Base-by-base conservation (phyloP, 2,113 vertebrate genomes). In the Rhea pennata region DNA sequence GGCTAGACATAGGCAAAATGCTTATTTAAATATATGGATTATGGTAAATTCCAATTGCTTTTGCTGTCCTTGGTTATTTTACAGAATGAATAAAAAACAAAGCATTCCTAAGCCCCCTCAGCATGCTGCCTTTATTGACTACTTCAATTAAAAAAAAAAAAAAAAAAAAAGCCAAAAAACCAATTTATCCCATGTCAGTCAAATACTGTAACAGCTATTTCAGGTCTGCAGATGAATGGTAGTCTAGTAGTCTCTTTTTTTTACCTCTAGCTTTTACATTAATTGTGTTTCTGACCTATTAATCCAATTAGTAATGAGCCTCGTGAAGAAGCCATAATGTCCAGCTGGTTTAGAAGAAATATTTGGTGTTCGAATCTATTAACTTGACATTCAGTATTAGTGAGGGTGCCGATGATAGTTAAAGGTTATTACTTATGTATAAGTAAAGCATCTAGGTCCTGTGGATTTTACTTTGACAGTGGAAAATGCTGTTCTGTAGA, bases 121-220 rank as follows among this genome's bases (percentile, higher is more conserved):
- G 3, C 50, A 31, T 0, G 0, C 4, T 44, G 24, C 50, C 46
- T 59, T 85, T 48, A 36, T 20, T 26, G 24, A 22, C 62, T 70
- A 62, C 42, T 85, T 86, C 39, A 27, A 19, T 40, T 67, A 2
- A 46, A 11, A 21, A 65, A 42, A 14, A 46, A 4, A 2, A 46
- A 11, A 21, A 65, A 42, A 14, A 46, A 4, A 15, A 50, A 56
- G 50, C 11, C 54, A n/a, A 50, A 27, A 65, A 65, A 42, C 8
- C 1, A 5, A 75, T 19, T 76, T 79, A 40, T 69, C 51, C 77
- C 4, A 0, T 26, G 14, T 66, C 54, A 75, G 31, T 22, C 0
- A 48, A 75, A 58, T 26, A 10, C 36, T 44, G 20, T 10, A 85
- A 44, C 17, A 76, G 48, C 33, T 61, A 40, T 27, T 69, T 48